Evolutionary conservation across 1,140 invertebrate genomes (phyloP), one percentile per base, ranked within the genome.

Genomic region (Drosophila bipectinata): DNA sequence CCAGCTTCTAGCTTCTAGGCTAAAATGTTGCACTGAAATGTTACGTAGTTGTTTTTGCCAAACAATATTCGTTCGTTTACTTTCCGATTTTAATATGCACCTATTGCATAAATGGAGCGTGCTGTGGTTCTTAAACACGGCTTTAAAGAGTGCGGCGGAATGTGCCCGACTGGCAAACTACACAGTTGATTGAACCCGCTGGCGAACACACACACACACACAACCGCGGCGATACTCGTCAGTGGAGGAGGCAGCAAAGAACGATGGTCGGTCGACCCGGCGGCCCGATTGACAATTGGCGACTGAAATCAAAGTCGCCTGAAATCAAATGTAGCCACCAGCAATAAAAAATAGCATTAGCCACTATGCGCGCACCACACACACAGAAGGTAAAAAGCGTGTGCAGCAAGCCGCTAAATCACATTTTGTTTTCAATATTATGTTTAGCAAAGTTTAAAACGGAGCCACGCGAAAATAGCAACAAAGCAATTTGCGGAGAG

Each of bases 1-100:
- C 44, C 26, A 44, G 44, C 39, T 28, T 32, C 44, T 30, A 34
- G 63, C 44, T 48, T 24, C 15, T 52, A 37, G 34, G 53, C 63
- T 30, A 41, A 30, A 24, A 55, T 64, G 69, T 54, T 80, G 78
- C 53, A 55, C 37, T 37, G 30, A 55, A 49, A 48, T 88, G 82
- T 87, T 87, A 87, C 82, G 82, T 87, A 79, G 79, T 88, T 87
- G 83, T 87, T 88, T 87, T 85, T 87, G 82, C 82, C 72, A 77
- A 85, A 79, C 64, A 68, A 55, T 55, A 66, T 79, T 53, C 41
- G 14, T 69, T 21, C 21, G 21, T 21, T 68, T 56, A 48, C 32
- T 69, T 56, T 56, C 45, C 37, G 21, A 47, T 66, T 69, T 69
- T 69, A 39, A 69, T 57, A 57, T 69, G 51, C 51, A 69, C 55